Evolutionary conservation across 35 echinoderm and acorn worm species (phyloP).

Genomic region (Heliocidaris erythrogramma): DNA sequence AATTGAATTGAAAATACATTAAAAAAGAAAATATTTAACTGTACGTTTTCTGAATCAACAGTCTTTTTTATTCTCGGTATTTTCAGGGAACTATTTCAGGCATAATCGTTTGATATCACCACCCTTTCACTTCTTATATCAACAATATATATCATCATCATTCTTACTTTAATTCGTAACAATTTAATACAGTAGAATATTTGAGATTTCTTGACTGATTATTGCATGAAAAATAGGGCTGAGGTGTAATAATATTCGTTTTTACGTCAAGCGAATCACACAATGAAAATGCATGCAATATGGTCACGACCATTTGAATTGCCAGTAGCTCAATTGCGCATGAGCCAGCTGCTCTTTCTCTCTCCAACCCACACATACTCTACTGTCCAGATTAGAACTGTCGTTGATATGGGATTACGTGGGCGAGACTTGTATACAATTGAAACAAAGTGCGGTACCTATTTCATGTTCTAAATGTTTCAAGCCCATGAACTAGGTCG

Average conservation of each 20-base stretch:
- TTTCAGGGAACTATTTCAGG: too few relatives aligned
- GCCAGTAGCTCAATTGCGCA: background rate
- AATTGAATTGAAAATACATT: background rate
- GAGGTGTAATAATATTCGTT: background rate
- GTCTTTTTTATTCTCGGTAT: too few relatives aligned
- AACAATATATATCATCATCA: too few relatives aligned
- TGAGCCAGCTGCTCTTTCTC: background rate
- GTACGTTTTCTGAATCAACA: too few relatives aligned
- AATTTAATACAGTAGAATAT: too few relatives aligned
- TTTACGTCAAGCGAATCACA: background rate
- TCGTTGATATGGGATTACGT: background rate
- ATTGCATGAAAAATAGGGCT: too few relatives aligned
- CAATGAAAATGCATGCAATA: background rate
- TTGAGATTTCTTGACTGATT: too few relatives aligned
- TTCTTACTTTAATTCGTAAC: too few relatives aligned
- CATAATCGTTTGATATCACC: too few relatives aligned
- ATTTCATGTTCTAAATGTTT: conserved; percentile 19
- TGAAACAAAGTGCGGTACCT: background rate
- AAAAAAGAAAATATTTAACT: too few relatives aligned
- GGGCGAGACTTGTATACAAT: background rate
- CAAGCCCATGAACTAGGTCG: background rate
- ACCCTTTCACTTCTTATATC: too few relatives aligned
- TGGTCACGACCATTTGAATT: background rate
- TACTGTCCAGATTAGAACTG: background rate
- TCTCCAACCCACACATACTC: background rate